These are phyloP conservation scores for Oryzias dopingdopingensis DNA, from an alignment of 2,797 vertebrate genomes.

Conservation along the genomic window DNA sequence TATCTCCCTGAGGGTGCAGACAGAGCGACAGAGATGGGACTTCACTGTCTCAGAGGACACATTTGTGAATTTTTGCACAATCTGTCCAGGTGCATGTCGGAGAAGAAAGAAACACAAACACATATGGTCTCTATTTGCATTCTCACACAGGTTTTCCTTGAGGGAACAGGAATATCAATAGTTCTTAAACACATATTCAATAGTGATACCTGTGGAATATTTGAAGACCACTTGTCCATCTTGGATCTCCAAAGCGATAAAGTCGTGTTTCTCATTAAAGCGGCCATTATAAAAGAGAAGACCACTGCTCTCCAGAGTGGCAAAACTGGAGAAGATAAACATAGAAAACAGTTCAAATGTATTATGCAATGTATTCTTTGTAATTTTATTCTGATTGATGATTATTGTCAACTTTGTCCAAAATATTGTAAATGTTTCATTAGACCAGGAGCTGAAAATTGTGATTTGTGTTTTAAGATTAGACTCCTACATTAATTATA, in stretches of 20 bases:
- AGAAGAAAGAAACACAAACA: background rate
- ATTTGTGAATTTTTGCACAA: background rate
- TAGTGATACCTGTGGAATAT: conserved; percentile 89
- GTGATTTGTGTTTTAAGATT: no score
- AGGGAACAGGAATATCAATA: background rate
- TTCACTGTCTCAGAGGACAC: background rate
- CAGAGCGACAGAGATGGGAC: background rate
- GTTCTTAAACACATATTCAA: conserved; percentile 1
- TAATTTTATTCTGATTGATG: background rate
- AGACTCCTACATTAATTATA: no score
- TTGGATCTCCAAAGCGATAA: conserved; percentile 92
- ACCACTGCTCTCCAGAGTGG: conserved; percentile 86
- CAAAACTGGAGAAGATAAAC: conserved; percentile 80
- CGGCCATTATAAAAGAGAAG: conserved; percentile 96
- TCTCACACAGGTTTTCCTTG: background rate
- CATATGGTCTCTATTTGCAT: conserved; percentile 11
- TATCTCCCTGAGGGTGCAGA: background rate
- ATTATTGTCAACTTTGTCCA: no score
- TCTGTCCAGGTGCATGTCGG: conserved; percentile 1
- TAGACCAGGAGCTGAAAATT: no score
- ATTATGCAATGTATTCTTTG: background rate
- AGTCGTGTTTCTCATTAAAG: conserved; percentile 96
- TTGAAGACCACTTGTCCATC: conserved; percentile 94
- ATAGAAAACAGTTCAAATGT: conserved; percentile 16
- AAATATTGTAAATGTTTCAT: no score